Conservation (phyloP, 2,113 vertebrate genomes). For the Spea bombifrons region DNA sequence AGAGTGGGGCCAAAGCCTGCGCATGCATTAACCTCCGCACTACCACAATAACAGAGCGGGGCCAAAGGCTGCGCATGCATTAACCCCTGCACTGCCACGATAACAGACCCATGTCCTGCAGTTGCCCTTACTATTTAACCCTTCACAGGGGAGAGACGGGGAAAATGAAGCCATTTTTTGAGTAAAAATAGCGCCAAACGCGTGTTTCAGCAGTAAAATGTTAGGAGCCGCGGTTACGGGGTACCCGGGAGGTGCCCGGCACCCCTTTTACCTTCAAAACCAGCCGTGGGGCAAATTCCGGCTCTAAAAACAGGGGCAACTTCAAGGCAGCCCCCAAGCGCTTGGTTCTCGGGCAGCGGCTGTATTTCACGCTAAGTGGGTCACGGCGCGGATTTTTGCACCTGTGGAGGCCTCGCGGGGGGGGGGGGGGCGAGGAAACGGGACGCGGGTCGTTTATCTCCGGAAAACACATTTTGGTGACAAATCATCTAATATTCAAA, state of each 20-base stretch:
- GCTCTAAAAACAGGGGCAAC: no score
- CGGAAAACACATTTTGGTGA: conserved; percentile 9
- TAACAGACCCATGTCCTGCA: no score
- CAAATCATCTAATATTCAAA: background rate
- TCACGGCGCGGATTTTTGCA: conserved; percentile 7
- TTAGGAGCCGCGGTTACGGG: no score
- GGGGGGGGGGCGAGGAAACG: background rate
- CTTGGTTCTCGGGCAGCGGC: background rate
- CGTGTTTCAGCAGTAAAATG: no score
- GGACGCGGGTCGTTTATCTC: conserved; percentile 1
- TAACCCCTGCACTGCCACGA: background rate
- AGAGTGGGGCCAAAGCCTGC: background rate
- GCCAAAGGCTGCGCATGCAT: background rate
- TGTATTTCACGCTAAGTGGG: conserved; percentile 37
- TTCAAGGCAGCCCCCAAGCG: background rate
- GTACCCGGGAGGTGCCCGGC: no score
- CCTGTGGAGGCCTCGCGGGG: conserved; percentile 23
- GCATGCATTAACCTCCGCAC: background rate
- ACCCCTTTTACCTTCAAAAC: background rate
- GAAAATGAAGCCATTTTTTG: no score
- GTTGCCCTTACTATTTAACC: no score
- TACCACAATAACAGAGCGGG: background rate
- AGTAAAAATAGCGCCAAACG: no score
- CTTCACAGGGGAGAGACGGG: no score
- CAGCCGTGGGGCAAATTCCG: no score